A percentile compares a stretch with the other conserved stretches of the same genome.
phyloP scores from a whole-genome alignment of 2,888 invertebrate species.

The Watsonalla binaria region DNA sequence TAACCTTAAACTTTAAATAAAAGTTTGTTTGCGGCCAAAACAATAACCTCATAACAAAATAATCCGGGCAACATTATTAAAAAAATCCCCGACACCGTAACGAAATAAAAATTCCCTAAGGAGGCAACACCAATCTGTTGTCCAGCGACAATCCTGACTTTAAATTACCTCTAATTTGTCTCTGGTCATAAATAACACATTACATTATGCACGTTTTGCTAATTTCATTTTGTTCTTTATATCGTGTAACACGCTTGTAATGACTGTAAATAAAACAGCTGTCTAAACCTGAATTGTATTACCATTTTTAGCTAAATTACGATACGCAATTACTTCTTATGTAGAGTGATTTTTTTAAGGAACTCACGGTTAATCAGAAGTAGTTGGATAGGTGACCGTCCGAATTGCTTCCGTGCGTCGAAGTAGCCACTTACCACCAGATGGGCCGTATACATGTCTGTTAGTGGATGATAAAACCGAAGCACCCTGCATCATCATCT shows the following conservation, averaged over 20 bases:
- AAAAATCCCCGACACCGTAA: neutral
- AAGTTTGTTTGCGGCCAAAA: too few relatives aligned
- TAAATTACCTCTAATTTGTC: slow-evolving; percentile 11
- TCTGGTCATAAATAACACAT: slow-evolving; percentile 6
- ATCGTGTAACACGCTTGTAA: slow-evolving; percentile 22
- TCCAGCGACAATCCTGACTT: slow-evolving; percentile 1
- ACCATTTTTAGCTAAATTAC: neutral
- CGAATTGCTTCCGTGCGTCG: too few relatives aligned
- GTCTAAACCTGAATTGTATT: neutral
- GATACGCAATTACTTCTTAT: too few relatives aligned
- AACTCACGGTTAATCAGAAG: too few relatives aligned
- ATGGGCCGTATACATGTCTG: too few relatives aligned
- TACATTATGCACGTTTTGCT: slow-evolving; percentile 12
- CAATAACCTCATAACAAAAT: neutral
- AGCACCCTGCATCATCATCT: too few relatives aligned
- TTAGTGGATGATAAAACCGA: too few relatives aligned
- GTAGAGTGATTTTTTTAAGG: too few relatives aligned
- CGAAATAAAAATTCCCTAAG: neutral
- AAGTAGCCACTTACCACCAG: too few relatives aligned
- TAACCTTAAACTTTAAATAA: too few relatives aligned
- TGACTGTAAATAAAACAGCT: slow-evolving; percentile 2
- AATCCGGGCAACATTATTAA: too few relatives aligned
- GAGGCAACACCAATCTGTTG: neutral
- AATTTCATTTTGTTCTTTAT: slow-evolving; percentile 14
- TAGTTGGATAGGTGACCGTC: too few relatives aligned